phyloP scores from a whole-genome alignment of 2,888 invertebrate genomes.

The Agonopterix arenella region DNA sequence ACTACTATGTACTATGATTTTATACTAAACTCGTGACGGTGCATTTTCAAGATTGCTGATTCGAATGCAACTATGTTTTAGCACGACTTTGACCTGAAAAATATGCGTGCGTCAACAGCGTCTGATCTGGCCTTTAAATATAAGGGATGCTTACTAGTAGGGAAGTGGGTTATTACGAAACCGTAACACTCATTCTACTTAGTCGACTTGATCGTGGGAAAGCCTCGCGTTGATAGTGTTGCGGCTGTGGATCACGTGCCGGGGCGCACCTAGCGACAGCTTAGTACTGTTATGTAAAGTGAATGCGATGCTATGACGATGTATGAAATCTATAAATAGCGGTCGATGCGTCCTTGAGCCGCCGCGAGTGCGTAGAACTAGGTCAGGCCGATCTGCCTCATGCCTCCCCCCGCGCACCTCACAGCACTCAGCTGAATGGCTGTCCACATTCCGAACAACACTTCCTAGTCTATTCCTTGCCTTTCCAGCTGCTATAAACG shows the following conservation, averaged over 20 bases:
- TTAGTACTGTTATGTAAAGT: slow-evolving; percentile 67
- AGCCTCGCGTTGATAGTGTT: slow-evolving; percentile 31
- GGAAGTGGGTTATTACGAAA: slow-evolving; percentile 45
- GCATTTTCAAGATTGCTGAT: background rate
- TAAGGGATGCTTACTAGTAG: slow-evolving; percentile 24
- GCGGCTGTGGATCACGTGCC: slow-evolving; percentile 34
- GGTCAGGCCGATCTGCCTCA: slow-evolving; percentile 62
- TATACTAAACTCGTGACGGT: background rate
- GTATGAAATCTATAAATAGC: slow-evolving; percentile 73
- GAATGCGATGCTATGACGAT: slow-evolving; percentile 59
- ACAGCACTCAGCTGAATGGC: slow-evolving; percentile 24
- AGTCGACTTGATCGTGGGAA: slow-evolving; percentile 44
- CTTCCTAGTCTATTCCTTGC: slow-evolving; percentile 25
- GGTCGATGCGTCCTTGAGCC: slow-evolving; percentile 73
- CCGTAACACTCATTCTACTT: slow-evolving; percentile 4
- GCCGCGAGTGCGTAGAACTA: slow-evolving; percentile 62
- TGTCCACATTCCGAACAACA: slow-evolving; percentile 27
- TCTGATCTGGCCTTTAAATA: slow-evolving; percentile 25
- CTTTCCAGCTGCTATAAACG: slow-evolving; percentile 13
- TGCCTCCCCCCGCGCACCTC: slow-evolving; percentile 37
- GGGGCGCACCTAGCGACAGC: slow-evolving; percentile 44
- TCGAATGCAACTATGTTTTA: background rate
- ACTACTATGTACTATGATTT: background rate
- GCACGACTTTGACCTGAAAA: slow-evolving; percentile 31
- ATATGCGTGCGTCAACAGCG: background rate